A percentile compares a stretch with the other conserved stretches of the same genome.
Evolutionary conservation across 1,140 invertebrate genomes (phyloP).

Genomic region (Drosophila tristis): DNA sequence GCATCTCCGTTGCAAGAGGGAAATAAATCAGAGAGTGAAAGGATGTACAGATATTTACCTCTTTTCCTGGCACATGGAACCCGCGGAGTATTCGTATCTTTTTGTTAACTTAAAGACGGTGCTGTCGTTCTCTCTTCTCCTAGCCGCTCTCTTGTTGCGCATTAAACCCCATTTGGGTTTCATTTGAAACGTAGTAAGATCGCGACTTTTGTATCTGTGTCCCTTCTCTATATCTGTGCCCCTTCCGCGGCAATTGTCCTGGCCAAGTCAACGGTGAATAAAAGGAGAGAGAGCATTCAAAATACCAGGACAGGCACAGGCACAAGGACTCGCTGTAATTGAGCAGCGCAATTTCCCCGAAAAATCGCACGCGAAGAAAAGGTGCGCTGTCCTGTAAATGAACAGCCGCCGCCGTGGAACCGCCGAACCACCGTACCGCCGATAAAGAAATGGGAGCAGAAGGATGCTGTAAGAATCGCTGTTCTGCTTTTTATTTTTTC

Average conservation of each 20-base stretch:
- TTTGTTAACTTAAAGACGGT: constrained; percentile 63
- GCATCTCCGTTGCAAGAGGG: not conserved
- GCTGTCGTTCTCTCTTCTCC: constrained; percentile 18
- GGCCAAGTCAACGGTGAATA: constrained; percentile 67
- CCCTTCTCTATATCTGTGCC: constrained; percentile 3
- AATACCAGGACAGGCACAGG: constrained; percentile 10
- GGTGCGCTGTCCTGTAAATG: constrained; percentile 78
- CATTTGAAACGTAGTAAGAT: constrained; percentile 76
- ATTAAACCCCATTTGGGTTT: constrained; percentile 69
- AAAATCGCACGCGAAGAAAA: constrained; percentile 64
- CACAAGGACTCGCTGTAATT: constrained; percentile 60
- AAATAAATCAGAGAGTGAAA: constrained; percentile 39
- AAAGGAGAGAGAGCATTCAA: constrained; percentile 50
- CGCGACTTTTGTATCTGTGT: constrained; percentile 28
- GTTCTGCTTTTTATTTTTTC: constrained; percentile 61
- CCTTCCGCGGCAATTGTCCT: constrained; percentile 57
- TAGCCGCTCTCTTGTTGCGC: constrained; percentile 53
- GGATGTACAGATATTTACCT: not conserved
- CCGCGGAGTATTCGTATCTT: not conserved
- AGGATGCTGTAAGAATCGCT: constrained; percentile 53
- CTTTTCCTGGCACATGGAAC: not conserved
- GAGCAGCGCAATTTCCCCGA: constrained; percentile 70
- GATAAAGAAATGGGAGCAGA: constrained; percentile 19
- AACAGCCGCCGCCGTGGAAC: constrained; percentile 53
- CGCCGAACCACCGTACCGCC: not conserved